Conservation (phyloP, 2,888 invertebrate species). For the Thera britannica region DNA sequence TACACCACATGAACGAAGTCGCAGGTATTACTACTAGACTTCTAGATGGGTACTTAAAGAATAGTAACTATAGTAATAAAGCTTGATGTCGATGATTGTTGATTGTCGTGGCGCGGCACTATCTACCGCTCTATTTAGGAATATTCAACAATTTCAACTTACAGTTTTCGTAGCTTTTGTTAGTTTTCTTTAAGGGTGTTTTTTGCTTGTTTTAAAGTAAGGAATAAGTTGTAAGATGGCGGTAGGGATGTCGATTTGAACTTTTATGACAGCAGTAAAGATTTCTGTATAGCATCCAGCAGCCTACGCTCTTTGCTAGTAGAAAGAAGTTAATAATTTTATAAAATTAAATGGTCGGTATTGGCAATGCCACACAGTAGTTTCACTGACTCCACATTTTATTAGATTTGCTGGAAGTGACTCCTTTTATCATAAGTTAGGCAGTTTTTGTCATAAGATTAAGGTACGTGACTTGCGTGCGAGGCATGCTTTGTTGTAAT, state of each 20-base stretch:
- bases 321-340: conserved; percentile 26
- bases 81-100: conserved; percentile 45
- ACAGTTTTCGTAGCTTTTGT: conserved; percentile 9
- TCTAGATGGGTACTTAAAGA: neutral
- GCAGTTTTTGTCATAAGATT: too few species aligned
- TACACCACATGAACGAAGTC: neutral
- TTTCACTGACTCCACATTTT: neutral
- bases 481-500: too few species aligned
- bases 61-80: conserved; percentile 33
- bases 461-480: too few species aligned
- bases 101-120: conserved; percentile 44
- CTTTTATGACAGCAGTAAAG: conserved; percentile 43
- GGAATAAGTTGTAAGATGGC: conserved; percentile 26
- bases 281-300: conserved; percentile 37
- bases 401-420: too few species aligned
- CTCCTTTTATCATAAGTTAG: too few species aligned
- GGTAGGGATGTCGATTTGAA: conserved; percentile 46
- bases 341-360: conserved; percentile 1
- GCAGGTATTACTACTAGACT: neutral
- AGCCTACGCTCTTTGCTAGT: conserved; percentile 31
- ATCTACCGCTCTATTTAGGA: conserved; percentile 44
- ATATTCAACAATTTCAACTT: conserved; percentile 20
- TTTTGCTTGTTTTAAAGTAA: conserved; percentile 27
- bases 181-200: conserved; percentile 1
- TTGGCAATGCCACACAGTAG: neutral